Conservation (phyloP, 2,113 vertebrate species). For the Neolamprologus sp. region DNA sequence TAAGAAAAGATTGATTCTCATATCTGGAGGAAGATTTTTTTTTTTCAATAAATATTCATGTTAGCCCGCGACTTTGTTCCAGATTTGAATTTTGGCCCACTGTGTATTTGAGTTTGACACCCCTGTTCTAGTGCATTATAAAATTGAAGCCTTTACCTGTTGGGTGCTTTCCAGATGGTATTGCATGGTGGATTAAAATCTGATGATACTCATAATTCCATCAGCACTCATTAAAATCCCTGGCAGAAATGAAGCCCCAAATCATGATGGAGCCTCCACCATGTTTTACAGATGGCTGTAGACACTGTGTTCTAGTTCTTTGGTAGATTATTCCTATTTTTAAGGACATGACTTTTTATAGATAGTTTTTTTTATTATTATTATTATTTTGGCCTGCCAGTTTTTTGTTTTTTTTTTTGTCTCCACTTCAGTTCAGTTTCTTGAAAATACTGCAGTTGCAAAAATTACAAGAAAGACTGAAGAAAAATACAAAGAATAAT, state of each 20-base stretch:
- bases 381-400: neutral
- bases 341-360: neutral
- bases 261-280: neutral
- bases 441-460: neutral
- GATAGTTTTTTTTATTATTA: neutral
- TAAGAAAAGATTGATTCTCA: too few species aligned
- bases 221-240: neutral
- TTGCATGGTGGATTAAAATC: neutral
- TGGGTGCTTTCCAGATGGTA: neutral
- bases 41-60: too few species aligned
- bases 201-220: neutral
- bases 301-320: neutral
- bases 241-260: neutral
- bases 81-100: too few species aligned
- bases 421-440: neutral
- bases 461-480: neutral
- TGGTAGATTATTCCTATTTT: neutral
- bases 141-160: neutral
- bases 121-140: neutral
- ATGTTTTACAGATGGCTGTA: neutral
- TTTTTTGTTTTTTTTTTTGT: rapidly evolving
- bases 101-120: too few species aligned
- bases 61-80: too few species aligned
- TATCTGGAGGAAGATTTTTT: too few species aligned
- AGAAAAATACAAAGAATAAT: neutral